Evolutionary conservation across 30 jellyfish, hydroid and myxozoan genomes (phyloP).

Genomic region (Mastigias papua): DNA sequence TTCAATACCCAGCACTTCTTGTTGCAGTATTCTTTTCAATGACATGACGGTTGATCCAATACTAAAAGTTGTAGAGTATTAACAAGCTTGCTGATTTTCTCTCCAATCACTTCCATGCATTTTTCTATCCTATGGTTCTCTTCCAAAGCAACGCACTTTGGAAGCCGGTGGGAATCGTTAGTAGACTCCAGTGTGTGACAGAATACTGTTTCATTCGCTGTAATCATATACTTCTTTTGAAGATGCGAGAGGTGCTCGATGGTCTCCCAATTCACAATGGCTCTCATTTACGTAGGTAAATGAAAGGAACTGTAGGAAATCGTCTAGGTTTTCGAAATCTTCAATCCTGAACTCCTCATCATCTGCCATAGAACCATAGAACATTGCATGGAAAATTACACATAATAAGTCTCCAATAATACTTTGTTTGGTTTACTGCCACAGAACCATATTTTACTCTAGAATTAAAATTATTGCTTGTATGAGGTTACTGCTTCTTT

Average conservation of each 20-base stretch:
- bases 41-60: background rate
- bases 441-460: no score
- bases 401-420: no score
- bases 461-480: no score
- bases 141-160: background rate
- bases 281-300: background rate
- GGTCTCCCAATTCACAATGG: slow-evolving; percentile 3
- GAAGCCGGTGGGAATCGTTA: background rate
- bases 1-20: background rate
- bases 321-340: background rate
- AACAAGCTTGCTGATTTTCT: background rate
- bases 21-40: background rate
- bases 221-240: background rate
- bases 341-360: background rate
- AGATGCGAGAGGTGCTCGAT: background rate
- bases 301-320: background rate
- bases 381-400: slow-evolving; percentile 18
- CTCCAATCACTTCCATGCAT: slow-evolving; percentile 11
- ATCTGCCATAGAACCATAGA: slow-evolving; percentile 29
- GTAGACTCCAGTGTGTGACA: no score
- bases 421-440: no score
- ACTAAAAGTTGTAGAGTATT: background rate
- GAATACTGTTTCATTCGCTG: no score
- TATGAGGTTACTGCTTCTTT: no score
- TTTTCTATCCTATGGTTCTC: background rate